Percentiles rank a stretch among this genome's conserved stretches.
These are phyloP conservation scores for Athetis lepigone DNA, from an alignment of 2,888 invertebrate genomes.

Conservation along the genomic window DNA sequence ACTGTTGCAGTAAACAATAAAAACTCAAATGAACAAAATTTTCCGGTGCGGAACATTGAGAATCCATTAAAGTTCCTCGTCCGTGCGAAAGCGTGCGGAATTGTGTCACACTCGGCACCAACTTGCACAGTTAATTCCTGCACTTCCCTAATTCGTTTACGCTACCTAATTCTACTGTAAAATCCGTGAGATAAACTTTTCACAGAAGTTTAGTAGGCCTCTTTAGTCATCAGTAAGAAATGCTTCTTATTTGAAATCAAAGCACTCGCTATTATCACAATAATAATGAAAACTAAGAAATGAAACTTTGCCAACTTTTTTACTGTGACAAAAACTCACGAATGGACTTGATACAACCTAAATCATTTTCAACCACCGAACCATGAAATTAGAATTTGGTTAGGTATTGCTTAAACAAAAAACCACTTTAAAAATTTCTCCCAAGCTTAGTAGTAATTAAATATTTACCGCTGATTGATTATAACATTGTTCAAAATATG, in stretches of 20 bases:
- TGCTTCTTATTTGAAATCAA: not conserved
- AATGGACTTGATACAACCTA: no score
- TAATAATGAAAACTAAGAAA: no score
- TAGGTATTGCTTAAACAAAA: no score
- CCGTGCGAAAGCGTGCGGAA: conserved; percentile 4
- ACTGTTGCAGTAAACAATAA: not conserved
- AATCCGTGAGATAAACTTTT: not conserved
- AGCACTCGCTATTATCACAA: not conserved
- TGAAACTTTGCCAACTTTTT: no score
- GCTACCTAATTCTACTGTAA: not conserved
- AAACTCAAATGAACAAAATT: not conserved
- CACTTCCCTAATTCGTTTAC: no score
- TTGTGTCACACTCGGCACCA: conserved; percentile 6
- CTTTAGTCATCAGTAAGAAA: not conserved
- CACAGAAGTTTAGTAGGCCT: not conserved
- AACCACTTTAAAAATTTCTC: no score
- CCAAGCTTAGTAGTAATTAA: no score
- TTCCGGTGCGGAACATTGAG: conserved; percentile 1
- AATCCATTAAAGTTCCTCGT: conserved; percentile 16
- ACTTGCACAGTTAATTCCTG: conserved; percentile 14
- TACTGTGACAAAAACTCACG: no score
- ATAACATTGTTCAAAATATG: no score
- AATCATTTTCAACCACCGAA: no score
- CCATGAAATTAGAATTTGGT: no score
- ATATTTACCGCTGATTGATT: no score